These are phyloP conservation scores for Cyrtonyx montezumae DNA, from an alignment of 2,113 vertebrate genomes.

Conservation along the genomic window DNA sequence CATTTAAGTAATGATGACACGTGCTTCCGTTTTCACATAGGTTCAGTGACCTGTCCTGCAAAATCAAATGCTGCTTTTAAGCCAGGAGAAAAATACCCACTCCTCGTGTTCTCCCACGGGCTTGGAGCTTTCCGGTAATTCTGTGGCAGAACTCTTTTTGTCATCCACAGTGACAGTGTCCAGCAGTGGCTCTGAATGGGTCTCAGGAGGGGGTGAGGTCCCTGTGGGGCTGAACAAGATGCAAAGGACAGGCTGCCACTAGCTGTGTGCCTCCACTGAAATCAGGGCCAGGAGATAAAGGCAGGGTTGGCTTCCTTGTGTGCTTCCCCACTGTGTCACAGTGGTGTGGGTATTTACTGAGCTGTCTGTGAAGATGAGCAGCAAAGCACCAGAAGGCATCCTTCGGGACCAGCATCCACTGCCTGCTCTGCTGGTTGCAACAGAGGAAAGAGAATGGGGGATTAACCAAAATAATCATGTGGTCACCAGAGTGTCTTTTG, in stretches of 20 bases:
- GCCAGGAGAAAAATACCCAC: conserved; percentile 86
- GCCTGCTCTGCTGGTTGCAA: background rate
- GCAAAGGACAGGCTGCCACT: background rate
- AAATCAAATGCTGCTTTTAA: conserved; percentile 87
- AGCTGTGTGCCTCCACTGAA: background rate
- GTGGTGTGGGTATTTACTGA: background rate
- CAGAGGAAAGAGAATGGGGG: background rate
- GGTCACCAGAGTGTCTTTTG: conserved; percentile 29
- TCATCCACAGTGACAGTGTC: background rate
- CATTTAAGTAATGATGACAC: background rate
- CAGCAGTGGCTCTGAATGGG: background rate
- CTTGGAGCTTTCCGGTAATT: conserved; percentile 95
- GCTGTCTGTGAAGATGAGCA: background rate
- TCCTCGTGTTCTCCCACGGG: conserved; percentile 94
- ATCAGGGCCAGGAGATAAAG: background rate
- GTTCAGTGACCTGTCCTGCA: conserved; percentile 87
- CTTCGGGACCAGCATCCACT: background rate
- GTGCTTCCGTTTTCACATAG: conserved; percentile 65
- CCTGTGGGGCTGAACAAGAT: background rate
- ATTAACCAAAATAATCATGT: background rate
- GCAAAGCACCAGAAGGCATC: background rate
- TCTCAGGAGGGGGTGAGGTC: background rate
- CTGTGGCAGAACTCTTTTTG: background rate
- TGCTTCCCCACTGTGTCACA: background rate
- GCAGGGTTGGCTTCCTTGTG: background rate